Evolutionary conservation across 2,113 vertebrate species (phyloP).

Genomic region (Sitta europaea): DNA sequence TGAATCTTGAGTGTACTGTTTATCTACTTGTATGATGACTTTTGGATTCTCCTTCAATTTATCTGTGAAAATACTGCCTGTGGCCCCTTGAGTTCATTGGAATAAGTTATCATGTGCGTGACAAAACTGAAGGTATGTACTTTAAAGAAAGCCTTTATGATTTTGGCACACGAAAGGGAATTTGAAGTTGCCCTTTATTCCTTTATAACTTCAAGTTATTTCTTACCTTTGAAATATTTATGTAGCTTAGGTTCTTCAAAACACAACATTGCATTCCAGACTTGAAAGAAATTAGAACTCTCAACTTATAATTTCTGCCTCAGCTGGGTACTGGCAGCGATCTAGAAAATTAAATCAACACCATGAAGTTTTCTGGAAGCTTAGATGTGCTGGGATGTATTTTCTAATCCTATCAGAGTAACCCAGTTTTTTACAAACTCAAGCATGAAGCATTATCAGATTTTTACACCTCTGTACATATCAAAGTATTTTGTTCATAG

Average conservation of each 20-base stretch:
- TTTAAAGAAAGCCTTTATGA: not conserved
- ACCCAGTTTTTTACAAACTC: not conserved
- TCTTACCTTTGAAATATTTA: not conserved
- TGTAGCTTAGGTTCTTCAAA: not conserved
- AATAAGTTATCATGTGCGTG: not conserved
- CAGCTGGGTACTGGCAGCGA: conserved; percentile 6
- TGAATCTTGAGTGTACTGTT: not conserved
- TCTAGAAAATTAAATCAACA: conserved; percentile 46
- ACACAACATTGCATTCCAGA: not conserved
- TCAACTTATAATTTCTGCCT: not conserved
- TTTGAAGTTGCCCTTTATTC: not conserved
- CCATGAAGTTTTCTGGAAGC: conserved; percentile 4
- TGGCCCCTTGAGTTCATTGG: not conserved
- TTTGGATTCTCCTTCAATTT: not conserved
- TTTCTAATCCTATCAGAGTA: conserved; percentile 54
- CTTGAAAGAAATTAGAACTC: conserved; percentile 1
- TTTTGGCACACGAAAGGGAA: not conserved
- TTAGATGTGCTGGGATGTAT: not conserved
- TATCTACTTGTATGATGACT: not conserved
- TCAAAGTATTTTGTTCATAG: not conserved
- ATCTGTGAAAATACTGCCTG: not conserved
- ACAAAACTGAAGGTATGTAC: not conserved
- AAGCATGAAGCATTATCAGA: not conserved
- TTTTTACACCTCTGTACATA: not conserved
- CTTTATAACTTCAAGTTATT: not conserved